A percentile compares a stretch with the other conserved stretches of the same genome.
These are phyloP conservation scores for Apeira syringaria DNA, from an alignment of 2,888 invertebrate species.

Conservation along the genomic window DNA sequence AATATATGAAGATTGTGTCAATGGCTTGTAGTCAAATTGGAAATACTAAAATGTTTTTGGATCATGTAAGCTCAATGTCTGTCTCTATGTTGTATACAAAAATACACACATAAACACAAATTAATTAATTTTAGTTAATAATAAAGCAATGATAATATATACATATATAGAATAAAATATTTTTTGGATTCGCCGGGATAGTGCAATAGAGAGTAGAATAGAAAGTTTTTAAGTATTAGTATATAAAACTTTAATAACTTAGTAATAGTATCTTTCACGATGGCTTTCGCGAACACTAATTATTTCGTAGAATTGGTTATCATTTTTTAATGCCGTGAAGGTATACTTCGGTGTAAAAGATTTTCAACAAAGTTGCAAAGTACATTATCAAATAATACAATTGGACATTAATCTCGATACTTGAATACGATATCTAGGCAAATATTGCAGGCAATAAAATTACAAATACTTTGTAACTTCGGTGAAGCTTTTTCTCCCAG, in stretches of 20 bases:
- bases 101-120: neutral
- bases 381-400: too few relatives aligned
- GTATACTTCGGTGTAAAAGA: conserved; percentile 1
- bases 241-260: conserved; percentile 20
- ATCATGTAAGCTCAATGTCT: neutral
- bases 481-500: too few relatives aligned
- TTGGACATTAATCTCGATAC: too few relatives aligned
- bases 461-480: too few relatives aligned
- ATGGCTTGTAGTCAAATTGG: too few relatives aligned
- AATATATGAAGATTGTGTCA: too few relatives aligned
- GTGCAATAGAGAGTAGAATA: conserved; percentile 79
- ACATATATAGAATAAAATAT: conserved; percentile 49
- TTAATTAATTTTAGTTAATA: conserved; percentile 45
- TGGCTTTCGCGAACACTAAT: conserved; percentile 25
- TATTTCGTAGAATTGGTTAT: conserved; percentile 7
- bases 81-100: neutral
- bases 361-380: neutral
- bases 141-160: conserved; percentile 44
- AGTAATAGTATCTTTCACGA: conserved; percentile 25
- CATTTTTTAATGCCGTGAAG: conserved; percentile 3
- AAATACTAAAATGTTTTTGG: too few relatives aligned
- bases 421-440: too few relatives aligned
- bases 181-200: conserved; percentile 78
- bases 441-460: too few relatives aligned
- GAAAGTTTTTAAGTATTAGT: conserved; percentile 37